Conservation (phyloP, 2,797 vertebrate species). For the Vireo griseus region DNA sequence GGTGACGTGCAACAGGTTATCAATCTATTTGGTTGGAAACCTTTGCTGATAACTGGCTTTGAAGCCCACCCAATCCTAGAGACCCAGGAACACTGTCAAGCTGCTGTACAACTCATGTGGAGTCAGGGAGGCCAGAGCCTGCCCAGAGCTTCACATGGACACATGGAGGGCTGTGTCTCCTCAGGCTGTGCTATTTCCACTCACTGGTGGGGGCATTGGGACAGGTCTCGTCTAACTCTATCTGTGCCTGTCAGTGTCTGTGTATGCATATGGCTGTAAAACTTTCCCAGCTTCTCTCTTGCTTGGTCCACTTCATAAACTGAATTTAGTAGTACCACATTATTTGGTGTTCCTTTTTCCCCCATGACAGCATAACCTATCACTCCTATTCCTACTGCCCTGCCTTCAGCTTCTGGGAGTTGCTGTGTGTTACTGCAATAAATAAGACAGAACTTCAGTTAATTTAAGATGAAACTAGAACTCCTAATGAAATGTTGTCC, state of each 20-base stretch:
- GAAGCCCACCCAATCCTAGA: neutral
- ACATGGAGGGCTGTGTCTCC: too few species aligned
- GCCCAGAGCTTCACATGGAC: neutral
- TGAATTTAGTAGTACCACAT: neutral
- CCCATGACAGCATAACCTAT: neutral
- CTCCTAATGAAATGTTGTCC: neutral
- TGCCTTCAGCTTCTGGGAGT: neutral
- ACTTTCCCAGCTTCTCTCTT: neutral
- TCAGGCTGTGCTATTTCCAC: neutral
- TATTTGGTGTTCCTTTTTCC: neutral
- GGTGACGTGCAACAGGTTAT: neutral
- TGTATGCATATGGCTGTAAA: neutral
- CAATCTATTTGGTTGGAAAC: neutral
- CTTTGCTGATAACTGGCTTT: neutral
- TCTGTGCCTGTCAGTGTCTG: neutral
- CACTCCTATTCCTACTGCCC: neutral
- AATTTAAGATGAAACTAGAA: neutral
- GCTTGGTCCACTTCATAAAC: neutral
- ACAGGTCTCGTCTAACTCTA: neutral
- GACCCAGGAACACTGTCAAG: neutral
- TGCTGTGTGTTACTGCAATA: neutral
- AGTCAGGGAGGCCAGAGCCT: neutral
- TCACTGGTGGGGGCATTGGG: neutral
- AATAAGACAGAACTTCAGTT: neutral
- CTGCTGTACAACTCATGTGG: rapidly evolving